Evolutionary conservation across 2,113 vertebrate species (phyloP).

Genomic region (Otis tarda): DNA sequence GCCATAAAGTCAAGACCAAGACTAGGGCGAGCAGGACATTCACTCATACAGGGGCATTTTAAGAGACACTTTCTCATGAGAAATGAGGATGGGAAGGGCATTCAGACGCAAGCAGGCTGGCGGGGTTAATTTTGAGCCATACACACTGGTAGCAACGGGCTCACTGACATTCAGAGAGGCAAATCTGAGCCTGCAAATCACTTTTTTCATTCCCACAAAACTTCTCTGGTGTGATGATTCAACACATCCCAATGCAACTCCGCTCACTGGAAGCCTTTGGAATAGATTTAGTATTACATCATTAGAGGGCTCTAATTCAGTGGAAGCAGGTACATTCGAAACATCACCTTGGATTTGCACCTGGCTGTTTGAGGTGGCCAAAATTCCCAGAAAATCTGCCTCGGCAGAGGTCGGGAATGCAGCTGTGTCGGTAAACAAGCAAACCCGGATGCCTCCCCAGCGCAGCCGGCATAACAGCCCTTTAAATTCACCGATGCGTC

Average conservation of each 20-base stretch:
- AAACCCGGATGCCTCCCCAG: neutral
- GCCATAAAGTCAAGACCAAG: neutral
- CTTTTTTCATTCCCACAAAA: neutral
- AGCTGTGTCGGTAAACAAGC: neutral
- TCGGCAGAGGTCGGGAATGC: neutral
- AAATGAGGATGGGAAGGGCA: neutral
- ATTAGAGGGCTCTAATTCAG: neutral
- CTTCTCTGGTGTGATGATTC: neutral
- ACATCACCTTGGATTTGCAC: neutral
- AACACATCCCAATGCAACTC: neutral
- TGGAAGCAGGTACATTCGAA: neutral
- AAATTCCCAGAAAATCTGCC: neutral
- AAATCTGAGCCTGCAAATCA: neutral
- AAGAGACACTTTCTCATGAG: neutral
- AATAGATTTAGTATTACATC: neutral
- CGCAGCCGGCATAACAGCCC: neutral
- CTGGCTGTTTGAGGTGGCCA: neutral
- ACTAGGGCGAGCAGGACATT: neutral
- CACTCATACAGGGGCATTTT: accelerated
- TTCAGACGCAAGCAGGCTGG: neutral
- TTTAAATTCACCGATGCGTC: neutral
- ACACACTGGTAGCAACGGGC: accelerated
- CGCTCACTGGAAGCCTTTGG: neutral
- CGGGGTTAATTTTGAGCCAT: accelerated
- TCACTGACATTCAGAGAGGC: neutral